phyloP scores from a whole-genome alignment of 2,888 invertebrate genomes.

The Mycalesis mineus region DNA sequence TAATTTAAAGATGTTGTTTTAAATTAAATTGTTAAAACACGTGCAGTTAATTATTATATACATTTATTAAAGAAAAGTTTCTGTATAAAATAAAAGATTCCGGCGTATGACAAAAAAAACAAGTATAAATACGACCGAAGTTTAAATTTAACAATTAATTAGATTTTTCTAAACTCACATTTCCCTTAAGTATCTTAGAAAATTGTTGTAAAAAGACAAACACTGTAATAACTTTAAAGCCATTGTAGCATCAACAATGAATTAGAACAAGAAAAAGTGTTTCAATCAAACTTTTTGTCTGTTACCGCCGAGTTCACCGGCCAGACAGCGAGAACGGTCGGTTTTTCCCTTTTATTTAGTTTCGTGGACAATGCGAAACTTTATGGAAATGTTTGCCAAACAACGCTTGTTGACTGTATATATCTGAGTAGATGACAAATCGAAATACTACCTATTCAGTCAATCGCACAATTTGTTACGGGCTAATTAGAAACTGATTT shows the following conservation, averaged over 20 bases:
- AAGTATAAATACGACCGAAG: too few relatives aligned
- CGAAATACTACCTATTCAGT: too few relatives aligned
- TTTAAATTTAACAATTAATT: not conserved
- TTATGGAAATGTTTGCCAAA: conserved; percentile 10
- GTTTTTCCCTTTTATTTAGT: conserved; percentile 25
- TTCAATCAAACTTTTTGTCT: conserved; percentile 35
- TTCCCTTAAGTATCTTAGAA: not conserved
- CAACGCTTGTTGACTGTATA: not conserved
- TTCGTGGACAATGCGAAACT: conserved; percentile 20
- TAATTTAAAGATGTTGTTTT: too few relatives aligned
- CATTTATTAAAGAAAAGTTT: too few relatives aligned
- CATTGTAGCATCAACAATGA: conserved; percentile 6
- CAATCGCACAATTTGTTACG: too few relatives aligned
- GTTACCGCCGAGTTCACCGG: conserved; percentile 49
- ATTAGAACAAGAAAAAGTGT: conserved; percentile 11
- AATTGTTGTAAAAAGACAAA: not conserved
- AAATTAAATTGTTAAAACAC: too few relatives aligned
- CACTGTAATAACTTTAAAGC: not conserved
- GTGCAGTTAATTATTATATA: too few relatives aligned
- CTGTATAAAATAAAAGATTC: too few relatives aligned
- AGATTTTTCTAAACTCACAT: not conserved
- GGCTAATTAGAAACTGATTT: too few relatives aligned
- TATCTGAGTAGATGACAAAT: too few relatives aligned
- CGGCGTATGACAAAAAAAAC: too few relatives aligned
- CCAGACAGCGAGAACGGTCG: conserved; percentile 57